Base-by-base conservation (phyloP, 2,888 invertebrate genomes). In the Tenthredo scrophulariae region DNA sequence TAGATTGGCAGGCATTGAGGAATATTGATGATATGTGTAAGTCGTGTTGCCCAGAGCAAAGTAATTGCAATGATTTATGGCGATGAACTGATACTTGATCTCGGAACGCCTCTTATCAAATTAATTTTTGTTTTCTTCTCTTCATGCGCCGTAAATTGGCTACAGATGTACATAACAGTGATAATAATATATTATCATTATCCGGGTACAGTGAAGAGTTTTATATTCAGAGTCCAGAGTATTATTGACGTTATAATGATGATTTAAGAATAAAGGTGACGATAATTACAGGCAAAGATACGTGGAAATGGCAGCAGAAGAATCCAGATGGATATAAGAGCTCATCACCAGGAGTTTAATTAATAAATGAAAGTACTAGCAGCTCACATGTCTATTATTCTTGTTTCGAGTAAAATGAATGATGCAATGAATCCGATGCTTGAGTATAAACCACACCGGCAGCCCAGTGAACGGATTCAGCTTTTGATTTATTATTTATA, bases 251-350 rank as follows among this genome's bases (percentile, higher is more conserved):
- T 54, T n/a, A n/a, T 54, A n/a, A 54, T n/a, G 79, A 75, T 79
- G 33, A 58, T 40, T 74, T 54, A 75, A 84, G 22, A 40, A 40
- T 79, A 4, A 46, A 13, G 74, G 58, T 22, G 13, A 70, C 22
- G 3, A 74, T 84, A 26, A 70, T 91, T 90, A 13, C 91, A 94
- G 95, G 95, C 92, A 93, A 92, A 13, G 98, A 98, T 91, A 95
- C 97, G 0, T 98, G 98, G 98, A 95, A 95, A 84, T 98, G 98
- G 98, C 98, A 98, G 93, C 95, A 96, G 82, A 94, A 94, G 84
- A 97, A 98, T 94, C 98, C 98, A 1, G 95, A 96, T 86, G 98
- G 98, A 0, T 97, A 92, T 72, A 92, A 84, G 80, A 62, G 40
- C 5, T 37, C 62, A 29, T 40, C 80, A 2, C 43, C 80, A 40